These are phyloP conservation scores for Macrophya alboannulata DNA, from an alignment of 2,888 invertebrate genomes.

Conservation along the genomic window DNA sequence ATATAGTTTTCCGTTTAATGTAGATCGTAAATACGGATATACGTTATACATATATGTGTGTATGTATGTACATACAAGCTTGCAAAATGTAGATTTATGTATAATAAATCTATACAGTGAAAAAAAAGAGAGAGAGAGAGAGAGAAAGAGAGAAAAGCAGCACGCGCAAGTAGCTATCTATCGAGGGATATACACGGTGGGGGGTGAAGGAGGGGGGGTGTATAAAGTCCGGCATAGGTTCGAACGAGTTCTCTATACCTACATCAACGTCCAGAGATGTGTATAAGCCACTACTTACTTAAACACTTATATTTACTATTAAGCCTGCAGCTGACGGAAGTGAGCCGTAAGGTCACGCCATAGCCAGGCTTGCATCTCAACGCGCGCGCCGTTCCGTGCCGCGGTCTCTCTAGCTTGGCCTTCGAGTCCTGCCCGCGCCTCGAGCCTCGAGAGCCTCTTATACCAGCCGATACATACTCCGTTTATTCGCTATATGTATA, in stretches of 20 bases:
- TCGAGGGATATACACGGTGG: neutral
- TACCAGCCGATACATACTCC: neutral
- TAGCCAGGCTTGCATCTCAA: slow-evolving; percentile 75
- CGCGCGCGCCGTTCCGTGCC: slow-evolving; percentile 62
- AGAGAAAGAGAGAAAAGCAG: neutral
- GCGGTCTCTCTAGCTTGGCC: slow-evolving; percentile 65
- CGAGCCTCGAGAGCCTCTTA: slow-evolving; percentile 8
- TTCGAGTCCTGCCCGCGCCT: slow-evolving; percentile 65
- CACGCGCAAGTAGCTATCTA: slow-evolving; percentile 1
- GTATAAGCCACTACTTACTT: neutral
- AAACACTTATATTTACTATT: slow-evolving; percentile 71
- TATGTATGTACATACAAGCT: neutral
- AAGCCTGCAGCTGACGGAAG: slow-evolving; percentile 78
- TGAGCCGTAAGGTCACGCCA: slow-evolving; percentile 75
- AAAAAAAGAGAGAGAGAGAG: neutral
- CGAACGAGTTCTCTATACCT: slow-evolving; percentile 23
- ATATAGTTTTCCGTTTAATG: neutral
- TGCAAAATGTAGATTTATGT: slow-evolving; percentile 3
- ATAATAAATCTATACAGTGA: neutral
- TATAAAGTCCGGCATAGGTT: neutral
- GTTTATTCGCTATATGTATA: neutral
- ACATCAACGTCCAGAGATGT: slow-evolving; percentile 6
- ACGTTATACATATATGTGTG: too few species aligned
- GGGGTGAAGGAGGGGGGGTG: neutral
- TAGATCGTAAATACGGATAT: neutral